Percentiles rank a stretch among this genome's conserved stretches.
These are phyloP conservation scores for Dendrophyllia cribrosa DNA, from an alignment of 64 coral and sea anemone genomes.

Conservation along the genomic window DNA sequence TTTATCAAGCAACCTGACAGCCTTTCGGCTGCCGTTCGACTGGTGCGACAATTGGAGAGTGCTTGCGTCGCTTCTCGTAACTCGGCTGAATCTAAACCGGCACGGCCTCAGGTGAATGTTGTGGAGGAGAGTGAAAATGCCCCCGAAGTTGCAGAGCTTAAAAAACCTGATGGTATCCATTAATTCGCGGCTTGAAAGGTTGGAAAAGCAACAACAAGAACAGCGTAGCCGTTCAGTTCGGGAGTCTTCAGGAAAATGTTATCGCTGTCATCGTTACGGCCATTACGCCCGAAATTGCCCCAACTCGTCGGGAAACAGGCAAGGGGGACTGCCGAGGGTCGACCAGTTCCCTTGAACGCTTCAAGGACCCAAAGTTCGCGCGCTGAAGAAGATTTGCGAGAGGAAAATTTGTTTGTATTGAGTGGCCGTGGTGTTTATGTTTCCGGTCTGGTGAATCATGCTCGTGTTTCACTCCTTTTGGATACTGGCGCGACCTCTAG, in stretches of 20 bases:
- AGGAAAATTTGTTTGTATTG: slow-evolving; percentile 18
- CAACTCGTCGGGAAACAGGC: slow-evolving; percentile 11
- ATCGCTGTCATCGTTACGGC: slow-evolving; percentile 14
- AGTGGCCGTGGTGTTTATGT: slow-evolving; percentile 32
- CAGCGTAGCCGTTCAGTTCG: background rate
- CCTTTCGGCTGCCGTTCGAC: slow-evolving; percentile 43
- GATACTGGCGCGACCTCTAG: slow-evolving; percentile 49
- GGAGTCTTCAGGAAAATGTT: background rate
- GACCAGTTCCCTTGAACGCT: slow-evolving; percentile 12
- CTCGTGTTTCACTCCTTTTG: slow-evolving; percentile 19
- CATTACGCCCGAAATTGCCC: slow-evolving; percentile 43
- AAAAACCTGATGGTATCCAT: background rate
- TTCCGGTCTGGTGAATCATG: slow-evolving; percentile 39
- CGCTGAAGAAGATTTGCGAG: background rate
- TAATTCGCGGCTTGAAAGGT: background rate
- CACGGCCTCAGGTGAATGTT: background rate
- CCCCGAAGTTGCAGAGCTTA: slow-evolving; percentile 18
- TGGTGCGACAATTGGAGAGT: slow-evolving; percentile 53
- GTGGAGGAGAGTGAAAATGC: background rate
- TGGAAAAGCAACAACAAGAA: background rate
- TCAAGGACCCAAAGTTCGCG: slow-evolving; percentile 12
- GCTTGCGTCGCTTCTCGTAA: slow-evolving; percentile 10
- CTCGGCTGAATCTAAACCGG: background rate
- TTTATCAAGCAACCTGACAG: slow-evolving; percentile 29
- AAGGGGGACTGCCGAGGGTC: slow-evolving; percentile 37